Percentiles rank a stretch among this genome's conserved stretches.
Evolutionary conservation across 2,888 invertebrate species (phyloP).

Genomic region (Coleophora deauratella): DNA sequence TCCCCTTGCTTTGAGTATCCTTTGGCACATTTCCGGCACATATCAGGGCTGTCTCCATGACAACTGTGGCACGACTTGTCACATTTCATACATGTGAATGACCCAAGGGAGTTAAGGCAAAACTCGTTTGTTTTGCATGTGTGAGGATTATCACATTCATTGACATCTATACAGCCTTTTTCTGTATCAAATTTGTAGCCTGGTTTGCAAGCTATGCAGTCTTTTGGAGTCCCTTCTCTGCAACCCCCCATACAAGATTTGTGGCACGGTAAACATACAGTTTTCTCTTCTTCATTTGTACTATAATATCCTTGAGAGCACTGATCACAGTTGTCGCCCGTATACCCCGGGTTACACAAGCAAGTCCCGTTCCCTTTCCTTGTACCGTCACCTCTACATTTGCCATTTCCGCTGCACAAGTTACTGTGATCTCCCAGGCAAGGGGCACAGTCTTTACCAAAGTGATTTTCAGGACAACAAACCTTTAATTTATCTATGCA

Average conservation of each 20-base stretch:
- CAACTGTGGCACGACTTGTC: constrained; percentile 90
- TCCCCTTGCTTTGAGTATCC: constrained; percentile 82
- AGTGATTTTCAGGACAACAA: constrained; percentile 91
- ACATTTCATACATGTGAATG: constrained; percentile 85
- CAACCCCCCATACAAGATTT: constrained; percentile 85
- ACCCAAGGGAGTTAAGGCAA: constrained; percentile 92
- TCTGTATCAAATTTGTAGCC: constrained; percentile 85
- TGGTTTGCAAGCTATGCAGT: constrained; percentile 71
- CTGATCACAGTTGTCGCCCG: constrained; percentile 83
- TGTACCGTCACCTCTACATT: constrained; percentile 88
- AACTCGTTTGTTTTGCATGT: constrained; percentile 81
- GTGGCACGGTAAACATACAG: constrained; percentile 87
- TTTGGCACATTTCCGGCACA: constrained; percentile 87
- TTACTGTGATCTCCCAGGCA: constrained; percentile 84
- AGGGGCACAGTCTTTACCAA: constrained; percentile 84
- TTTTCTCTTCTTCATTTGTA: constrained; percentile 80
- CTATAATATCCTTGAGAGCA: constrained; percentile 84
- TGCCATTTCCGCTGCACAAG: constrained; percentile 88
- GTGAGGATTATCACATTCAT: constrained; percentile 82
- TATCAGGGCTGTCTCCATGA: constrained; percentile 92
- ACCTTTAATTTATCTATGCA: constrained; percentile 84
- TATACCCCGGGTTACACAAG: constrained; percentile 87
- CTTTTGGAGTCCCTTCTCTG: constrained; percentile 80
- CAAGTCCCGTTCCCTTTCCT: constrained; percentile 95
- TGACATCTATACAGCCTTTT: constrained; percentile 87